Percentiles rank a stretch among this genome's conserved stretches.
phyloP scores from a whole-genome alignment of 92 coral and sea anemone genomes.

The Parazoanthus darwini region DNA sequence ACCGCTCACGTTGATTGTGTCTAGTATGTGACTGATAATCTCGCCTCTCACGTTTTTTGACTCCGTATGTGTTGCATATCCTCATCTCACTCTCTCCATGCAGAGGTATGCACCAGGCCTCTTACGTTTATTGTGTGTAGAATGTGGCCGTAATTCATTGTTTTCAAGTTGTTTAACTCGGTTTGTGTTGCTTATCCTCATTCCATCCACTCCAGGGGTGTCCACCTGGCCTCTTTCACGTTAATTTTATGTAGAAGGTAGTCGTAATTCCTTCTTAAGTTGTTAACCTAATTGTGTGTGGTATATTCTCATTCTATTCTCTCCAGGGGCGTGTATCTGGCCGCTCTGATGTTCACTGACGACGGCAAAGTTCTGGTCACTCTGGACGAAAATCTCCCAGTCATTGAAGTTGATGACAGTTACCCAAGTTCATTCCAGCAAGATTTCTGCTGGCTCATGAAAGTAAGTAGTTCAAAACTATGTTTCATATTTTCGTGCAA shows the following conservation, averaged over 20 bases:
- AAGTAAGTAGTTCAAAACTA: slow-evolving; percentile 54
- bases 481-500: too few species aligned
- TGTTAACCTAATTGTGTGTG: background rate
- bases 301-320: background rate
- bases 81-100: background rate
- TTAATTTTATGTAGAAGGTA: slow-evolving; percentile 78
- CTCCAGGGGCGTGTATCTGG: slow-evolving; percentile 92
- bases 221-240: slow-evolving; percentile 71
- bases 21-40: too few species aligned
- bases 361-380: slow-evolving; percentile 93
- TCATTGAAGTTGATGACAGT: slow-evolving; percentile 91
- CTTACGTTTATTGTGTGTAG: slow-evolving; percentile 66
- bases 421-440: slow-evolving; percentile 89
- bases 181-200: background rate
- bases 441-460: slow-evolving; percentile 97
- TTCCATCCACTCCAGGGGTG: slow-evolving; percentile 54
- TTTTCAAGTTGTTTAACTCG: background rate
- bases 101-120: slow-evolving; percentile 79
- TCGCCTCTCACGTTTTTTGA: too few species aligned
- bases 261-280: background rate
- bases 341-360: slow-evolving; percentile 84
- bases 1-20: too few species aligned
- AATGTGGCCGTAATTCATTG: too few species aligned
- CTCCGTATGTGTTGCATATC: background rate
- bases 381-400: slow-evolving; percentile 88